These are phyloP conservation scores for Paguma larvata DNA, from an alignment of 2,797 vertebrate genomes.

Conservation along the genomic window DNA sequence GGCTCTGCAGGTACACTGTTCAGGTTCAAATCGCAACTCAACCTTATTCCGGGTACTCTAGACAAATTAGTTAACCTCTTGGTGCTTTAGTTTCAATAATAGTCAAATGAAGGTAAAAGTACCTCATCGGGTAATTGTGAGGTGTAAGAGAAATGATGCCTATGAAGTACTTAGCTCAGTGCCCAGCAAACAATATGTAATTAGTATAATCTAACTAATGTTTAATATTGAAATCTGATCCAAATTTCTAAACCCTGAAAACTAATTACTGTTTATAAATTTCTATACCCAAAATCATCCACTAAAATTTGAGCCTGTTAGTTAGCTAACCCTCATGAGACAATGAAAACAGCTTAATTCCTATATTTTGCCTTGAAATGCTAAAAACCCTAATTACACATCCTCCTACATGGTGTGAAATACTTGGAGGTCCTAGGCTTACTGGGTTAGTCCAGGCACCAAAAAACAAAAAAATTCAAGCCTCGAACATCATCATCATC, in stretches of 20 bases:
- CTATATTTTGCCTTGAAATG: neutral
- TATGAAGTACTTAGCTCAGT: neutral
- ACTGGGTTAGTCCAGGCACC: neutral
- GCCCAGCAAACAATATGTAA: neutral
- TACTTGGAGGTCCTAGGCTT: neutral
- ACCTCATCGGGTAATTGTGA: neutral
- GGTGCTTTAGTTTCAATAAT: neutral
- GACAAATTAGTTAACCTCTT: neutral
- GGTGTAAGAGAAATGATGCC: neutral
- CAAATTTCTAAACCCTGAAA: slow-evolving; percentile 20
- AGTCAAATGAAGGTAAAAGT: neutral
- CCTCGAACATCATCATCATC: too few species aligned
- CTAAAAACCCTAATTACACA: slow-evolving; percentile 34
- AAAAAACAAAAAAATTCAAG: neutral
- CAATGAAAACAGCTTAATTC: slow-evolving; percentile 46
- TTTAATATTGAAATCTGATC: slow-evolving; percentile 57
- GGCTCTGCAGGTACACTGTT: neutral
- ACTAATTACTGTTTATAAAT: slow-evolving; percentile 38
- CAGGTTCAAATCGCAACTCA: neutral
- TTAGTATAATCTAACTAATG: neutral
- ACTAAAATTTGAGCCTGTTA: slow-evolving; percentile 10
- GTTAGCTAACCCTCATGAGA: neutral
- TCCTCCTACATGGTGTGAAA: neutral
- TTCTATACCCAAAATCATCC: slow-evolving; percentile 9
- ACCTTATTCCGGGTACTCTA: neutral